These are phyloP conservation scores for Cantharis nigra DNA, from an alignment of 2,888 invertebrate species.

Conservation along the genomic window DNA sequence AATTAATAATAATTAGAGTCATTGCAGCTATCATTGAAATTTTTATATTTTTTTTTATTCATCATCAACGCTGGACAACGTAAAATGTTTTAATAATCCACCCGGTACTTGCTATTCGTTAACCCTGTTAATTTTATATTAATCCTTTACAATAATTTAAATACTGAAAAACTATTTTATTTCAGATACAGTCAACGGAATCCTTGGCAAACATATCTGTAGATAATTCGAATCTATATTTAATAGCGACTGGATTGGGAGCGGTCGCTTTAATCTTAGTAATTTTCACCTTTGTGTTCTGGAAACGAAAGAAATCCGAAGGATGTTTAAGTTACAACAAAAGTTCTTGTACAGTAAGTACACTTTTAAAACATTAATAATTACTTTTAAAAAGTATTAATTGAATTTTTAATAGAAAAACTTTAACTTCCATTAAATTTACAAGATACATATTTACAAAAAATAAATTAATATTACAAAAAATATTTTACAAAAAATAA, in stretches of 20 bases:
- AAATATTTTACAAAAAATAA: too few relatives aligned
- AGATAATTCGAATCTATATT: constrained; percentile 16
- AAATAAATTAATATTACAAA: too few relatives aligned
- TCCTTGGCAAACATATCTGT: constrained; percentile 5
- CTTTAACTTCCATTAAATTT: neutral
- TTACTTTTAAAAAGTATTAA: neutral
- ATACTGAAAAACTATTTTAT: neutral
- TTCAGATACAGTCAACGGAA: constrained; percentile 20
- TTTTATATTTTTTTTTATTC: too few relatives aligned
- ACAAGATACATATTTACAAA: too few relatives aligned
- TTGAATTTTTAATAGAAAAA: neutral
- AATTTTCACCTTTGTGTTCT: constrained; percentile 19
- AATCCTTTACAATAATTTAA: neutral
- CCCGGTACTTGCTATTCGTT: too few relatives aligned
- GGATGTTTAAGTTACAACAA: constrained; percentile 26
- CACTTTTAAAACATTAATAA: neutral
- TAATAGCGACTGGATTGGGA: constrained; percentile 7
- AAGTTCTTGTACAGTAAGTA: constrained; percentile 33
- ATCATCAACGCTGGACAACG: too few relatives aligned
- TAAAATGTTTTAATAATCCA: too few relatives aligned
- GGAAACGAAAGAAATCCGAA: constrained; percentile 22
- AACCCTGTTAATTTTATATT: too few relatives aligned
- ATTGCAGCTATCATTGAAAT: too few relatives aligned
- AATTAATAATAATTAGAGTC: too few relatives aligned
- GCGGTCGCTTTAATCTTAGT: constrained; percentile 10